Evolutionary conservation across 2,888 invertebrate genomes (phyloP), one percentile per base, ranked within the genome.

Genomic region (Pristionchus mayeri): DNA sequence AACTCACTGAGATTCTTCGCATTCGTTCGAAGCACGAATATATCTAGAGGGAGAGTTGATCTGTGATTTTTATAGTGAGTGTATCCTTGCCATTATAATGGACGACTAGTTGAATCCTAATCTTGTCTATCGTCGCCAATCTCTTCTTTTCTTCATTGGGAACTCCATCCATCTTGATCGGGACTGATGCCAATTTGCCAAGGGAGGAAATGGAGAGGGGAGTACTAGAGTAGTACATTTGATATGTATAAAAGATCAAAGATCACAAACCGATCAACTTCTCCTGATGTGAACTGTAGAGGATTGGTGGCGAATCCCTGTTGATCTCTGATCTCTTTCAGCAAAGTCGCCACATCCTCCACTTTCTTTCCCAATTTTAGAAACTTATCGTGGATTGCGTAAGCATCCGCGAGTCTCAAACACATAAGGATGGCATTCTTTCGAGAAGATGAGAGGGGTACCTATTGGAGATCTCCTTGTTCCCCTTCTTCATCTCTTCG

Each of bases 281-380:
- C 48, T 67, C 82, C 85, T 3, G 84, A 86, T 7, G 30, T 76
- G 34, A 81, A 86, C 2, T 63, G 21, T 0, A 75, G n/a, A 0
- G 37, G 67, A 16, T 87, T 87, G 0, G 88, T 63, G 9, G 86
- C 71, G 50, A 78, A 88, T 11, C 86, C 86, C 50, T 88, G 87
- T 24, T 40, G 27, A 21, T 30, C 79, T 34, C 88, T 34, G 11
- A 80, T 85, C 40, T 86, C 85, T 16, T 75, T 40, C 30, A 88
- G 76, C 0, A 63, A 37, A 16, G 76, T 80, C 18, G 82, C 85
- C 48, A 84, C 57, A 16, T 76, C 76, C 48, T 86, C 86, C 52
- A 87, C 48, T 60, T 86, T 57, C 30, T 57, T 7, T 1, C 86
- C 82, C 63, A 82, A 13, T 24, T 18, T 24, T 4, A 82, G 6